Evolutionary conservation across 92 coral and sea anemone genomes (phyloP).

Genomic region (Epizoanthus stellaris): DNA sequence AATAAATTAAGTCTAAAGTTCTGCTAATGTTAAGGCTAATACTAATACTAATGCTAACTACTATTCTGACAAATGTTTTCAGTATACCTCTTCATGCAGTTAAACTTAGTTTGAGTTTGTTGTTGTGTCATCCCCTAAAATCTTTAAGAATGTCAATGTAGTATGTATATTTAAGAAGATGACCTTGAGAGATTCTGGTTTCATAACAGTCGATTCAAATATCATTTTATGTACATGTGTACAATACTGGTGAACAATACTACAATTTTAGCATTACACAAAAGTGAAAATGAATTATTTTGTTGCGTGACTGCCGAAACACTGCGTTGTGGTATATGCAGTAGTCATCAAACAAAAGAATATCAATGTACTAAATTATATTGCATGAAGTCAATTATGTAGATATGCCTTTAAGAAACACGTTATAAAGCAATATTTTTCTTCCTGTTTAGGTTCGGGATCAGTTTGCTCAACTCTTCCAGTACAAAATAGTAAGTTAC

Average conservation of each 20-base stretch:
- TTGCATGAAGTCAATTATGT: not conserved
- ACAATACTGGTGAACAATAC: not conserved
- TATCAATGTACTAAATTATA: no score
- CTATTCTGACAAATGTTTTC: no score
- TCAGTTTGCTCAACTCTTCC: conserved; percentile 92
- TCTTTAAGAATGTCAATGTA: no score
- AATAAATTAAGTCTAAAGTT: not conserved
- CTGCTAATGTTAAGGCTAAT: not conserved
- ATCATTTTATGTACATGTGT: not conserved
- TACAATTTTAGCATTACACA: not conserved
- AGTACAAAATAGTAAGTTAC: conserved; percentile 90
- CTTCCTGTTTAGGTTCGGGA: conserved; percentile 75
- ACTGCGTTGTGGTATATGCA: not conserved
- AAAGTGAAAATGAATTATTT: no score
- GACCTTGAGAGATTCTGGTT: no score
- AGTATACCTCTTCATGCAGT: no score
- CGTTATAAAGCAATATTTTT: not conserved
- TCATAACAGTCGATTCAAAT: no score
- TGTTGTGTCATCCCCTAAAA: no score
- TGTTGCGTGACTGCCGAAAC: not conserved
- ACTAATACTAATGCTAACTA: no score
- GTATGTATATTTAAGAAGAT: no score
- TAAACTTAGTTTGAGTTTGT: no score
- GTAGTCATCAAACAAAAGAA: no score
- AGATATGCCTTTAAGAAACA: not conserved